phyloP scores from a whole-genome alignment of 2,888 invertebrate genomes.

The Thelaira solivaga region DNA sequence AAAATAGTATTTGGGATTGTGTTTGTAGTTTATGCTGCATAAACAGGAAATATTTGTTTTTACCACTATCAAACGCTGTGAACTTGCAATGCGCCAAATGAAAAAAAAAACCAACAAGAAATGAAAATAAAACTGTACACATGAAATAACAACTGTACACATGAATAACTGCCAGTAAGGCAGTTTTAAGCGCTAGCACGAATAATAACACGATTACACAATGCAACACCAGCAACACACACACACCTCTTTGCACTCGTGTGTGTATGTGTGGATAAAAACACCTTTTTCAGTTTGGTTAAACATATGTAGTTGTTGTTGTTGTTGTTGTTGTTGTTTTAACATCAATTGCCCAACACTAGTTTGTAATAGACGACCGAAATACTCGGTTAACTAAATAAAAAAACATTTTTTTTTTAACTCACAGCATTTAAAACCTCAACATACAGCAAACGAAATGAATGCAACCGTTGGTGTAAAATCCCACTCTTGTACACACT shows the following conservation, averaged over 20 bases:
- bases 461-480: constrained; percentile 10
- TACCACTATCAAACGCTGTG: constrained; percentile 11
- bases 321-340: constrained; percentile 8
- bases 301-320: too few species aligned
- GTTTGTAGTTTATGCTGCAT: constrained; percentile 50
- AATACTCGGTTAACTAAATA: not conserved
- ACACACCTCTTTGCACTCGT: too few species aligned
- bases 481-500: not conserved
- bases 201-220: not conserved
- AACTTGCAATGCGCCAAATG: constrained; percentile 38
- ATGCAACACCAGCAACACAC: constrained; percentile 12
- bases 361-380: constrained; percentile 8
- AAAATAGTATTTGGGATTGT: constrained; percentile 22
- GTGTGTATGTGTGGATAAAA: too few species aligned
- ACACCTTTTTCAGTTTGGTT: constrained; percentile 18
- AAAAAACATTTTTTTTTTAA: too few species aligned
- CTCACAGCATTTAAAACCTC: constrained; percentile 3
- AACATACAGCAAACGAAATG: not conserved
- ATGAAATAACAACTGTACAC: constrained; percentile 17
- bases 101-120: constrained; percentile 20
- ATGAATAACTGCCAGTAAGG: too few species aligned
- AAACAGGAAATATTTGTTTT: constrained; percentile 47
- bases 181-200: not conserved
- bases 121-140: not conserved
- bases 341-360: constrained; percentile 38